Base-by-base conservation (phyloP, 2,113 vertebrate genomes). In the Rutilus rutilus region DNA sequence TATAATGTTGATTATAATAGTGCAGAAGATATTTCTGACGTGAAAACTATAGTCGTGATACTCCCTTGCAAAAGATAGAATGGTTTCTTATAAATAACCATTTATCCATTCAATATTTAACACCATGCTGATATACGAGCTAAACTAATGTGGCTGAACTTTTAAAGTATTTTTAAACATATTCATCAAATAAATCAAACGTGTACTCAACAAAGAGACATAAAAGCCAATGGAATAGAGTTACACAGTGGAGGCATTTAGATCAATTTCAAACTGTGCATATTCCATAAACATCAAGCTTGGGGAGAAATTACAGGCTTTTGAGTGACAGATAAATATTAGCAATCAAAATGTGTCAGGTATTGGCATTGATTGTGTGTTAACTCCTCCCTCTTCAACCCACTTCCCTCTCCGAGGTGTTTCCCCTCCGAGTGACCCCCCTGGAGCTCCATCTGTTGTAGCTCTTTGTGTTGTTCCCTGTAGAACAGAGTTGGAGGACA, bases 371-470 rank as follows among this genome's bases (percentile, higher is more conserved):
- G 45, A 69, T 82, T 67, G 15, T 25, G 30, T 65, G 36, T 60
- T 64, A 47, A 80, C 39, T 80, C 57, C 39, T 60, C 78, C 78
- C 11, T 42, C 42, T 47, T 62, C 39, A 27, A 42, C 60, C 39
- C n/a, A 81, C 39, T 47, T 39, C 21, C 36, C 27, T 82, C 80
- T 67, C 9, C 2, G 42, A 21, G 54, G 82, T 77, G 77, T 47
- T 67, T 60, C 8, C 69, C 73, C 75, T 82, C 36, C 21, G 39
- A 83, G 36, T 73, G 59, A 71, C 69, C 67, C 75, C 47, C 21
- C 27, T 75, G 67, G 25, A 27, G 27, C 52, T 78, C 88, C 88
- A 82, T 89, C 86, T 89, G 83, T 73, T 78, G 21, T 54, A 39
- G 73, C 73, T 71, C 75, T 73, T 74, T 64, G 47, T 78, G 67